These are phyloP conservation scores for Halictus ligatus DNA, from an alignment of 2,888 invertebrate species.

Conservation along the genomic window DNA sequence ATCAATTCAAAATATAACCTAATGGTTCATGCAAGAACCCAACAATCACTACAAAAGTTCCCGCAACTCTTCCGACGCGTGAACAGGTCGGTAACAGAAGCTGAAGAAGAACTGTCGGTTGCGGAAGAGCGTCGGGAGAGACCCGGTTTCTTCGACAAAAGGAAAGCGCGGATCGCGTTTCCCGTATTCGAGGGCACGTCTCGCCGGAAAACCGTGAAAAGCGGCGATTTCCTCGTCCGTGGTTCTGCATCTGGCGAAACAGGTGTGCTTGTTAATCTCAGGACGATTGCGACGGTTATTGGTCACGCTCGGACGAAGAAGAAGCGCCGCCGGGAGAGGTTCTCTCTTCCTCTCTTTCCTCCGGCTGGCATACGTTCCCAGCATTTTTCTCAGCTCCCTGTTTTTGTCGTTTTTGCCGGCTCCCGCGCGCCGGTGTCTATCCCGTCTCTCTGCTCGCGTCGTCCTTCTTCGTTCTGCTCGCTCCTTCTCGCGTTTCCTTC, in stretches of 20 bases:
- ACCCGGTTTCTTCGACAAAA: background rate
- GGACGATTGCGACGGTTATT: constrained; percentile 75
- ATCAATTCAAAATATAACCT: too few species aligned
- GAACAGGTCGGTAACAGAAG: background rate
- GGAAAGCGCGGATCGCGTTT: background rate
- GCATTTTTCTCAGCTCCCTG: constrained; percentile 53
- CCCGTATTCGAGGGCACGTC: background rate
- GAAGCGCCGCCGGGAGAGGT: constrained; percentile 48
- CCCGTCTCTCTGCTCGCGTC: constrained; percentile 3
- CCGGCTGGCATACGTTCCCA: constrained; percentile 54
- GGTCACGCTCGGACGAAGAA: constrained; percentile 73
- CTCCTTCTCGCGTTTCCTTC: constrained; percentile 54
- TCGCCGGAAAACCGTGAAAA: constrained; percentile 8
- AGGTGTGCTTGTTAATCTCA: constrained; percentile 61
- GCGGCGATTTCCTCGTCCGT: constrained; percentile 7
- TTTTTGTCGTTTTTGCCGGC: constrained; percentile 44
- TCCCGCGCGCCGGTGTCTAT: constrained; percentile 19
- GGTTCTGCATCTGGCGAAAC: background rate
- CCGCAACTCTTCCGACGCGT: background rate
- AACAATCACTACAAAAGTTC: too few species aligned
- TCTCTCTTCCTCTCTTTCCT: background rate
- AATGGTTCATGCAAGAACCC: too few species aligned
- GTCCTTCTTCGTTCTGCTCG: constrained; percentile 34
- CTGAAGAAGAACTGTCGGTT: background rate
- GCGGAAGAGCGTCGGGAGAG: background rate